A percentile compares a stretch with the other conserved stretches of the same genome.
phyloP scores from a whole-genome alignment of 1,140 invertebrate genomes.

The Bombus huntii region DNA sequence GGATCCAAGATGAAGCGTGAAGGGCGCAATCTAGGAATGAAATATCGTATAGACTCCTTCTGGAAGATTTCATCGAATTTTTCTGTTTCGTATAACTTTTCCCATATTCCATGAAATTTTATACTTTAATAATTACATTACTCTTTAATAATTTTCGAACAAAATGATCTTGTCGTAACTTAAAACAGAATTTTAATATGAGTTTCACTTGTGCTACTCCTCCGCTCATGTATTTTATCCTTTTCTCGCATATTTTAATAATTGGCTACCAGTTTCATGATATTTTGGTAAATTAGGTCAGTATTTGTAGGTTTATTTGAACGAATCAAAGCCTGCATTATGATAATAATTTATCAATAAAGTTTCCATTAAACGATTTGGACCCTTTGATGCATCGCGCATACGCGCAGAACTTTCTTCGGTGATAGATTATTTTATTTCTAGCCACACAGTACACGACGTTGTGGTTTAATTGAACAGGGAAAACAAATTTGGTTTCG shows the following conservation, averaged over 20 bases:
- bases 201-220: too few species aligned
- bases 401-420: too few species aligned
- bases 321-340: too few species aligned
- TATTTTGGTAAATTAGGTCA: not conserved
- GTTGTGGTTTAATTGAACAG: not conserved
- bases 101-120: not conserved
- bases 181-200: too few species aligned
- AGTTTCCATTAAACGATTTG: too few species aligned
- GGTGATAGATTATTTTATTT: not conserved
- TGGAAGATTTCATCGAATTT: not conserved
- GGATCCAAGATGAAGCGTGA: not conserved
- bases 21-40: not conserved
- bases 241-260: not conserved
- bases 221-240: not conserved
- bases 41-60: not conserved
- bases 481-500: not conserved
- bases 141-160: too few species aligned
- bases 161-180: too few species aligned
- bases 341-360: not conserved
- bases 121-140: too few species aligned
- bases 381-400: not conserved
- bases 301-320: not conserved
- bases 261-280: not conserved
- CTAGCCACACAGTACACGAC: not conserved
- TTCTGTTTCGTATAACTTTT: not conserved